These are phyloP conservation scores for Haemorhous mexicanus DNA, from an alignment of 2,113 vertebrate species.

Conservation along the genomic window DNA sequence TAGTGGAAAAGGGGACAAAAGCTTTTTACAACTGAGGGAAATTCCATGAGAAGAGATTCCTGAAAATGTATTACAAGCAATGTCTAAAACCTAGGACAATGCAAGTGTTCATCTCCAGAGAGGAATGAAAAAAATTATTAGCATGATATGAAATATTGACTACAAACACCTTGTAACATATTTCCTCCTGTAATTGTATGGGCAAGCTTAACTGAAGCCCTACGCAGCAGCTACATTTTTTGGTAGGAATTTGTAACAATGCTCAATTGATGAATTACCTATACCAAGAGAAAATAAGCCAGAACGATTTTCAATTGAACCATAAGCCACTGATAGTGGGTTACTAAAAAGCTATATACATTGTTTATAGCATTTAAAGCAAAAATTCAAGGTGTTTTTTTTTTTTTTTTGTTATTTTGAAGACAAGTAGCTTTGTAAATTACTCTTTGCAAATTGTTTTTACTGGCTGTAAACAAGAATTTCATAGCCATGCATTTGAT, in stretches of 20 bases:
- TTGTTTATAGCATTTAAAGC: not conserved
- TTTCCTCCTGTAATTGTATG: not conserved
- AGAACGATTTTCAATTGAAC: not conserved
- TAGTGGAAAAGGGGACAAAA: not conserved
- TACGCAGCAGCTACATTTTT: not conserved
- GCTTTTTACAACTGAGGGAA: not conserved
- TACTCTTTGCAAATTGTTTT: not conserved
- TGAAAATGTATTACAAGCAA: not conserved
- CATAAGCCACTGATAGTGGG: fast-evolving
- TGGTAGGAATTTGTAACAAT: not conserved
- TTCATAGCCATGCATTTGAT: not conserved
- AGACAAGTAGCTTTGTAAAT: not conserved
- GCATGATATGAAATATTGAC: not conserved
- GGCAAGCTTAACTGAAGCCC: not conserved
- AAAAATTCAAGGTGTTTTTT: not conserved
- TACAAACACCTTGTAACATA: not conserved
- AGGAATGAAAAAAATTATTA: not conserved
- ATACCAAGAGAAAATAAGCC: not conserved
- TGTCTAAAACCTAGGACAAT: not conserved
- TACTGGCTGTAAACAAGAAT: not conserved
- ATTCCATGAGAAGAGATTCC: not conserved
- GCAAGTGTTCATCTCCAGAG: not conserved
- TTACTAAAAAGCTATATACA: not conserved
- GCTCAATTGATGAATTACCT: not conserved
- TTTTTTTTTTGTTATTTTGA: not conserved